A percentile compares a stretch with the other conserved stretches of the same genome.
Conservation (phyloP, 2,888 invertebrate species). For the Megamerina dolium region DNA sequence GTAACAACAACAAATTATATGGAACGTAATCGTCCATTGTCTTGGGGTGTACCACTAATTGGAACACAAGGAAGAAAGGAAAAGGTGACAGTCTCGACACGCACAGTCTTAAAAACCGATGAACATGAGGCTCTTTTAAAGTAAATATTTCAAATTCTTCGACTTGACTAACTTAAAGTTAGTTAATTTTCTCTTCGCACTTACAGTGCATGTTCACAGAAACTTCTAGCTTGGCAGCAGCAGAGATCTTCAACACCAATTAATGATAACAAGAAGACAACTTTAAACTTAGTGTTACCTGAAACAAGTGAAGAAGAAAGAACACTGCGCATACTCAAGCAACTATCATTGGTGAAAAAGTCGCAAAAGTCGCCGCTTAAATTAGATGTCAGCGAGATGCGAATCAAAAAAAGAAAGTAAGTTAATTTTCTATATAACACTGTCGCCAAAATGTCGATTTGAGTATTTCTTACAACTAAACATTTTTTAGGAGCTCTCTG, state of each 20-base stretch:
- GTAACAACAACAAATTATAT: slow-evolving; percentile 16
- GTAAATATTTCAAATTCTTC: slow-evolving; percentile 44
- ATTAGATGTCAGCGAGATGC: slow-evolving; percentile 5
- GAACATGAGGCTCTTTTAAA: slow-evolving; percentile 57
- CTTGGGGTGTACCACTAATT: slow-evolving; percentile 61
- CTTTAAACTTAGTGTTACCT: slow-evolving; percentile 12
- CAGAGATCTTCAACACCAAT: slow-evolving; percentile 13
- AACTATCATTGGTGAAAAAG: slow-evolving; percentile 12
- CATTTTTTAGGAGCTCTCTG: slow-evolving; percentile 28
- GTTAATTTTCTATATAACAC: too few relatives aligned
- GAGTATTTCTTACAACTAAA: too few relatives aligned
- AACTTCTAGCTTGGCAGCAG: slow-evolving; percentile 51
- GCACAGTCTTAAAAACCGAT: slow-evolving; percentile 34
- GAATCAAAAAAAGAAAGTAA: slow-evolving; percentile 18
- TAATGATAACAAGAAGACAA: slow-evolving; percentile 6
- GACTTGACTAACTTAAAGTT: too few relatives aligned
- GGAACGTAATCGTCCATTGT: slow-evolving; percentile 51
- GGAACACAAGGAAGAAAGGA: slow-evolving; percentile 22
- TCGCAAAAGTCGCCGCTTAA: slow-evolving; percentile 8
- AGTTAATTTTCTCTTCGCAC: too few relatives aligned
- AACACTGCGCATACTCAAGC: slow-evolving; percentile 19
- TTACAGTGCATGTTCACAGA: slow-evolving; percentile 62
- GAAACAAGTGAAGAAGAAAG: slow-evolving; percentile 23
- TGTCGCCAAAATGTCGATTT: too few relatives aligned
- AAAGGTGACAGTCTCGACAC: slow-evolving; percentile 11